phyloP scores from a whole-genome alignment of 2,797 vertebrate species.

The Toxotes lorentzi region DNA sequence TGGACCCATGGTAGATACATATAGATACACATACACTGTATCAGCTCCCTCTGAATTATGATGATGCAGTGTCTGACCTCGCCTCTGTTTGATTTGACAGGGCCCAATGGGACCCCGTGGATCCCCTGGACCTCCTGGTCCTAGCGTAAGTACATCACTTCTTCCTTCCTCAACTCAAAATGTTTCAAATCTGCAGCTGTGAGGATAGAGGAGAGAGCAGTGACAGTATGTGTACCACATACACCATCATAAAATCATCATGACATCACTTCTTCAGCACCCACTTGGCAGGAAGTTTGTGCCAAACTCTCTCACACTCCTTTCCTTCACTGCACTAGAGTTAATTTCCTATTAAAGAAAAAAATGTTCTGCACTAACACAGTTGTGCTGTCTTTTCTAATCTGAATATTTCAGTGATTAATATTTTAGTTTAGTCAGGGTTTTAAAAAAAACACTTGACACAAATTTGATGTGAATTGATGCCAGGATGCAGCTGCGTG shows the following conservation, averaged over 20 bases:
- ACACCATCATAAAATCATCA: background rate
- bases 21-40: background rate
- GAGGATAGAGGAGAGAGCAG: background rate
- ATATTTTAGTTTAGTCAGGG: no score
- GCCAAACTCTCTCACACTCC: no score
- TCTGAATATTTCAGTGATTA: no score
- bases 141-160: conserved; percentile 88
- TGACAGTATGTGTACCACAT: background rate
- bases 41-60: background rate
- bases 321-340: no score
- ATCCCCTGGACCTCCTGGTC: conserved; percentile 90
- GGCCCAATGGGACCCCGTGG: conserved; percentile 96
- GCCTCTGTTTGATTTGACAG: conserved; percentile 76
- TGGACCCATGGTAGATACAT: conserved; percentile 91
- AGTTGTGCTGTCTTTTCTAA: no score
- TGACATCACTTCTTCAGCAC: background rate
- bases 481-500: background rate
- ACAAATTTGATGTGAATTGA: background rate
- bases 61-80: conserved; percentile 33
- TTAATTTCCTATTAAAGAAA: no score
- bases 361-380: no score
- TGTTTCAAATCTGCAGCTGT: background rate
- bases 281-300: no score
- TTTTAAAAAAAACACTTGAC: no score
- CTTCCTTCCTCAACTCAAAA: conserved; percentile 3